phyloP scores from a whole-genome alignment of 2,113 vertebrate genomes.

The Ageneiosus marmoratus region DNA sequence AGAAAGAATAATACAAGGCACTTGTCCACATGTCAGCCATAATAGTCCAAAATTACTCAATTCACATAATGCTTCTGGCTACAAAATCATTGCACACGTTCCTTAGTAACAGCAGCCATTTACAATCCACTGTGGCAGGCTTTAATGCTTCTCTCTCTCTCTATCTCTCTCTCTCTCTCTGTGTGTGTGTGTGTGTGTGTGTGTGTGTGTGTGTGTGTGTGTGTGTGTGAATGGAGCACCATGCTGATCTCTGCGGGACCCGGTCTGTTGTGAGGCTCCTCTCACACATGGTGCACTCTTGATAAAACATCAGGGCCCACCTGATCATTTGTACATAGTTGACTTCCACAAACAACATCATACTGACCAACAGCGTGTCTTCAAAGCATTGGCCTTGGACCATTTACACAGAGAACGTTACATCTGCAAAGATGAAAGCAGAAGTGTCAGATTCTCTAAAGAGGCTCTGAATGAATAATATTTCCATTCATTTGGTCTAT shows the following conservation, averaged over 20 bases:
- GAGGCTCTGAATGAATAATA: constrained; percentile 1
- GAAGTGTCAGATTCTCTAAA: not conserved
- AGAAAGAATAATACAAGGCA: constrained; percentile 38
- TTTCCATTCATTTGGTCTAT: not conserved
- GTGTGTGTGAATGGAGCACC: constrained; percentile 1
- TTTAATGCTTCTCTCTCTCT: constrained; percentile 47
- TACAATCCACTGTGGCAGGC: constrained; percentile 55
- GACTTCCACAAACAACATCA: constrained; percentile 66
- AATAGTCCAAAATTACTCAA: constrained; percentile 30
- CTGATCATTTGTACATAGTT: constrained; percentile 61
- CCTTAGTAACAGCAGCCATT: constrained; percentile 52
- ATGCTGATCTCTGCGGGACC: constrained; percentile 22
- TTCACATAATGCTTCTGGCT: constrained; percentile 16
- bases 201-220: not conserved
- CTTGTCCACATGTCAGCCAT: constrained; percentile 38
- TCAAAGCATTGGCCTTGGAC: constrained; percentile 58
- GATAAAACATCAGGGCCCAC: constrained; percentile 40
- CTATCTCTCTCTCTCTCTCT: constrained; percentile 6
- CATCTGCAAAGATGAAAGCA: constrained; percentile 22
- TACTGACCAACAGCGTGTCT: constrained; percentile 44
- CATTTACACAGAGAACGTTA: constrained; percentile 19
- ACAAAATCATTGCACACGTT: not conserved
- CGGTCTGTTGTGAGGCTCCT: constrained; percentile 1
- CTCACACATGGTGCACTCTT: constrained; percentile 52
- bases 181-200: constrained; percentile 1